Evolutionary conservation across 2,113 vertebrate species (phyloP).

Genomic region (Anarhynchus alexandrinus): DNA sequence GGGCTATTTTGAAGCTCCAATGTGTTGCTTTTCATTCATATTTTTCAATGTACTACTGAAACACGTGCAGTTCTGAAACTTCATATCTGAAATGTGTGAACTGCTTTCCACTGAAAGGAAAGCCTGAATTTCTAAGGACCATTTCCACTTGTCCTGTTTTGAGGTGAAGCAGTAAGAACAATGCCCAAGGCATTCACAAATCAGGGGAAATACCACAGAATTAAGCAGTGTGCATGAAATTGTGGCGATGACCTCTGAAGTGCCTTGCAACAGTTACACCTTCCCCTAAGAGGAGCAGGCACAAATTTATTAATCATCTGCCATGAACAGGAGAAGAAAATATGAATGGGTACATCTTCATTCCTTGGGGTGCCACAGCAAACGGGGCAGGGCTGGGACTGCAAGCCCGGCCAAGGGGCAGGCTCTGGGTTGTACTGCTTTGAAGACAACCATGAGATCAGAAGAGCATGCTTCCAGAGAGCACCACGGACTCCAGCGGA

Average conservation of each 20-base stretch:
- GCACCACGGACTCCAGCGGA: neutral
- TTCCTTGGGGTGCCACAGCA: neutral
- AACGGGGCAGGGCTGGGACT: neutral
- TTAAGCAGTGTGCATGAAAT: neutral
- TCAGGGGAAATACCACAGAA: neutral
- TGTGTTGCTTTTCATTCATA: conserved; percentile 38
- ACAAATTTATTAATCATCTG: neutral
- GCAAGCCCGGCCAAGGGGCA: neutral
- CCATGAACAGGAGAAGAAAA: neutral
- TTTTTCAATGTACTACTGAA: conserved; percentile 14
- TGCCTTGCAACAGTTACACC: neutral
- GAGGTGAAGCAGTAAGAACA: neutral
- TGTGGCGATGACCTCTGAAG: neutral
- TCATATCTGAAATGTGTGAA: neutral
- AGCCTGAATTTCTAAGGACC: neutral
- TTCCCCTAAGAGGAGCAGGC: neutral
- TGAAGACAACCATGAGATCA: neutral
- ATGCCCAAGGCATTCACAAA: neutral
- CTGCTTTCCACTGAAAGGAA: neutral
- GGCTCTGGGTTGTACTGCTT: neutral
- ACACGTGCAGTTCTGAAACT: neutral
- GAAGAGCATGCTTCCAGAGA: neutral
- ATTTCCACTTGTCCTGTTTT: neutral
- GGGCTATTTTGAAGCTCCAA: conserved; percentile 36
- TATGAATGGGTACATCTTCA: neutral